Percentiles rank a stretch among this genome's conserved stretches.
Conservation (phyloP, 92 coral and sea anemone species). For the Umimayanthus chanpuru region DNA sequence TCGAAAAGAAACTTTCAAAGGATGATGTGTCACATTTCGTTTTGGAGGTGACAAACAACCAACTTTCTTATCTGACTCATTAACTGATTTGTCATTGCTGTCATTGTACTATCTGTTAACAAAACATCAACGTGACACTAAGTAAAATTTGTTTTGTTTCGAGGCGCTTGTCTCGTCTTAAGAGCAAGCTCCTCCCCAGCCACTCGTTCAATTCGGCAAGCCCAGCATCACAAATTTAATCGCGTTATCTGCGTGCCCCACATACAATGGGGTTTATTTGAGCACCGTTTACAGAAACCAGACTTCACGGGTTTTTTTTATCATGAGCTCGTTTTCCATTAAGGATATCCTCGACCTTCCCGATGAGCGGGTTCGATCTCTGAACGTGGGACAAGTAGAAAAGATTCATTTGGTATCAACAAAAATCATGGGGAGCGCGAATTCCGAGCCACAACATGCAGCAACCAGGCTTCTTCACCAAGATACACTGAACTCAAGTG, state of each 20-base stretch:
- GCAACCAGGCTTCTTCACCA: slow-evolving; percentile 37
- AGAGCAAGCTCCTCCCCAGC: slow-evolving; percentile 89
- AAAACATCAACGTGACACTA: slow-evolving; percentile 84
- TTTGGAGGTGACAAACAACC: slow-evolving; percentile 70
- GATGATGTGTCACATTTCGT: slow-evolving; percentile 67
- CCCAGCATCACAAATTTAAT: slow-evolving; percentile 71
- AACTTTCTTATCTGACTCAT: slow-evolving; percentile 72
- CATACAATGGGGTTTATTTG: slow-evolving; percentile 84
- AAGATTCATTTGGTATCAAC: slow-evolving; percentile 47
- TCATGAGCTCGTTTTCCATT: slow-evolving; percentile 79
- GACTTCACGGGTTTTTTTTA: slow-evolving; percentile 26
- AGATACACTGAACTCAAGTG: slow-evolving; percentile 55
- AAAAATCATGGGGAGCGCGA: not conserved
- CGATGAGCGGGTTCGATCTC: slow-evolving; percentile 76
- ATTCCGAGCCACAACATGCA: slow-evolving; percentile 35
- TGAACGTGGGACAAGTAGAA: slow-evolving; percentile 54
- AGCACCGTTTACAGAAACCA: slow-evolving; percentile 69
- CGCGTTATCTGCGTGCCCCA: slow-evolving; percentile 69
- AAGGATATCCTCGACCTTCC: slow-evolving; percentile 91
- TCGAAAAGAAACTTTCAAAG: slow-evolving; percentile 55
- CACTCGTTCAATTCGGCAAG: slow-evolving; percentile 62
- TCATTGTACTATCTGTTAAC: slow-evolving; percentile 80
- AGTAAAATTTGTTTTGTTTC: slow-evolving; percentile 86
- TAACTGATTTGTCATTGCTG: slow-evolving; percentile 80
- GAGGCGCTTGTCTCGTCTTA: slow-evolving; percentile 74